Evolutionary conservation across 1,140 invertebrate genomes (phyloP).

Genomic region (Hycleus cichorii): DNA sequence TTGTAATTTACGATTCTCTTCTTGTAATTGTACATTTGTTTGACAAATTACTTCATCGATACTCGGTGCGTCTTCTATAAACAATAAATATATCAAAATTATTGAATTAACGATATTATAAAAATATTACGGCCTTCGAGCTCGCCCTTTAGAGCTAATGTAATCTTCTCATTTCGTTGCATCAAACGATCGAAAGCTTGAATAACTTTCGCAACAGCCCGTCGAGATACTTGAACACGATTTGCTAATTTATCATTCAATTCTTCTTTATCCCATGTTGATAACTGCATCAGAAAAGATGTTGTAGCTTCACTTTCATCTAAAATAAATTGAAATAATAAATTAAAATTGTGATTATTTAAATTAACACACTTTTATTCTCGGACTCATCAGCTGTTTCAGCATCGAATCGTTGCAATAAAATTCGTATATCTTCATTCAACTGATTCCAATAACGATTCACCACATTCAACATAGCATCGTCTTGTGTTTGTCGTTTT

Average conservation of each 20-base stretch:
- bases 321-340: slow-evolving; percentile 41
- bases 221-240: slow-evolving; percentile 83
- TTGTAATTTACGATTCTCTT: slow-evolving; percentile 86
- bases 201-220: slow-evolving; percentile 92
- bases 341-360: background rate
- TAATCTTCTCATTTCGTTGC: slow-evolving; percentile 89
- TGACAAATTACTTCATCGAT: slow-evolving; percentile 77
- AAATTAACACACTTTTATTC: slow-evolving; percentile 67
- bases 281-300: slow-evolving; percentile 92
- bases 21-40: slow-evolving; percentile 78
- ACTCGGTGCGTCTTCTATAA: slow-evolving; percentile 54
- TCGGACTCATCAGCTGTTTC: slow-evolving; percentile 95
- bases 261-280: slow-evolving; percentile 97
- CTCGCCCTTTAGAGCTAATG: slow-evolving; percentile 78
- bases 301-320: slow-evolving; percentile 96
- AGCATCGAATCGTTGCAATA: slow-evolving; percentile 93
- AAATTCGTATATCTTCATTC: slow-evolving; percentile 92
- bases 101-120: background rate
- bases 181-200: slow-evolving; percentile 93
- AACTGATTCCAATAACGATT: slow-evolving; percentile 98
- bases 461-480: slow-evolving; percentile 95
- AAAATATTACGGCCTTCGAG: slow-evolving; percentile 51
- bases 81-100: slow-evolving; percentile 2
- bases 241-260: slow-evolving; percentile 92
- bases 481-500: slow-evolving; percentile 94